Conservation (phyloP, 2,888 invertebrate genomes). For the Sarcophaga carnaria region DNA sequence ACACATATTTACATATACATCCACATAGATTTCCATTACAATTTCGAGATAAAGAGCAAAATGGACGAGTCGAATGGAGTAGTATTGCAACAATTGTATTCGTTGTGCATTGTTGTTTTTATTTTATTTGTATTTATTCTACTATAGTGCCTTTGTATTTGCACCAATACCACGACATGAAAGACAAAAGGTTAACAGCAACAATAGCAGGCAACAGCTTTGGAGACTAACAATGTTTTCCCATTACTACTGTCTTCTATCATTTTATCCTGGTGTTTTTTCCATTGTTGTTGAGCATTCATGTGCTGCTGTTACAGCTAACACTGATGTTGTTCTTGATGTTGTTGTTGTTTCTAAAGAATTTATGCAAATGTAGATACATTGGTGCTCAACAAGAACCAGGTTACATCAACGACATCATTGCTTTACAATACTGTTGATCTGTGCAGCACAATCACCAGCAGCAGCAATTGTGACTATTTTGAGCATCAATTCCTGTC, state of each 20-base stretch:
- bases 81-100: neutral
- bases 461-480: constrained; percentile 13
- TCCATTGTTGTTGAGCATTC: constrained; percentile 9
- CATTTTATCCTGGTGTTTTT: constrained; percentile 18
- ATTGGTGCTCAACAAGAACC: neutral
- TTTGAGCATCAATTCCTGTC: constrained; percentile 30
- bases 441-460: neutral
- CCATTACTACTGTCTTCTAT: constrained; percentile 18
- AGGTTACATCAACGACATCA: neutral
- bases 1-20: neutral
- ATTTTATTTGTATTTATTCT: neutral
- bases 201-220: constrained; percentile 10
- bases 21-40: constrained; percentile 1
- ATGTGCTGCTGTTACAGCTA: neutral
- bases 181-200: neutral
- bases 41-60: neutral
- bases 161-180: neutral
- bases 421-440: neutral
- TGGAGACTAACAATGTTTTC: constrained; percentile 34
- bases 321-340: neutral
- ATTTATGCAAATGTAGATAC: constrained; percentile 34
- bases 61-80: neutral
- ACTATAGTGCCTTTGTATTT: neutral
- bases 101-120: neutral
- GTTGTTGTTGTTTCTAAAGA: constrained; percentile 16